Percentiles rank a stretch among this genome's conserved stretches.
phyloP scores from a whole-genome alignment of 2,888 invertebrate species.

The Hypercompe scribonia region DNA sequence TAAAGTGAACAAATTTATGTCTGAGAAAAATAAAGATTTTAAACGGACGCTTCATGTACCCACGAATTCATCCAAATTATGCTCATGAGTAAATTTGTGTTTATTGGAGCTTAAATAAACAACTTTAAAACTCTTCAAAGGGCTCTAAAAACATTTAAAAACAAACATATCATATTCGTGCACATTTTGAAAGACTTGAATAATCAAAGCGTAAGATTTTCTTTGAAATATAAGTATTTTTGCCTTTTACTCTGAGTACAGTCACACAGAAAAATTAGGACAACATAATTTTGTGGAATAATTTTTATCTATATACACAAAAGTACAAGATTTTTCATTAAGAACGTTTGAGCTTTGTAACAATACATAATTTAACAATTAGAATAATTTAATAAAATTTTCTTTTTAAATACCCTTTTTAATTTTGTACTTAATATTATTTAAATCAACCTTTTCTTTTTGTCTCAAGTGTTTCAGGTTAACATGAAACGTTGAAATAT shows the following conservation, averaged over 20 bases:
- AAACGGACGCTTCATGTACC: background rate
- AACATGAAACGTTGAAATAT: background rate
- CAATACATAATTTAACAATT: background rate
- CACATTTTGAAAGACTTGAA: constrained; percentile 15
- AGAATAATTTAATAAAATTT: background rate
- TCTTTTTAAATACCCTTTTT: background rate
- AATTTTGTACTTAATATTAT: background rate
- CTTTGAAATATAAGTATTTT: constrained; percentile 27
- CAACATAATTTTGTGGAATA: background rate
- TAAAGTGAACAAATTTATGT: background rate
- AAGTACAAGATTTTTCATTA: background rate
- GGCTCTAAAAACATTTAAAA: constrained; percentile 13
- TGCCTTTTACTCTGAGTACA: background rate
- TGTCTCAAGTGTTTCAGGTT: background rate
- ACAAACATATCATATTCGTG: constrained; percentile 15
- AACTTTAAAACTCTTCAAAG: constrained; percentile 19
- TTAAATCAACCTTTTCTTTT: background rate
- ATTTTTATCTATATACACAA: background rate
- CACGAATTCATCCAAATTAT: background rate
- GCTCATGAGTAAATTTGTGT: background rate
- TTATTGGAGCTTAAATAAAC: constrained; percentile 6
- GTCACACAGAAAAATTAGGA: background rate
- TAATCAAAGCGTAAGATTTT: constrained; percentile 29
- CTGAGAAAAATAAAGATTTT: background rate
- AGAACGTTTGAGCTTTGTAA: background rate